Evolutionary conservation across 2,113 vertebrate species (phyloP).

Genomic region (Sylvia atricapilla): DNA sequence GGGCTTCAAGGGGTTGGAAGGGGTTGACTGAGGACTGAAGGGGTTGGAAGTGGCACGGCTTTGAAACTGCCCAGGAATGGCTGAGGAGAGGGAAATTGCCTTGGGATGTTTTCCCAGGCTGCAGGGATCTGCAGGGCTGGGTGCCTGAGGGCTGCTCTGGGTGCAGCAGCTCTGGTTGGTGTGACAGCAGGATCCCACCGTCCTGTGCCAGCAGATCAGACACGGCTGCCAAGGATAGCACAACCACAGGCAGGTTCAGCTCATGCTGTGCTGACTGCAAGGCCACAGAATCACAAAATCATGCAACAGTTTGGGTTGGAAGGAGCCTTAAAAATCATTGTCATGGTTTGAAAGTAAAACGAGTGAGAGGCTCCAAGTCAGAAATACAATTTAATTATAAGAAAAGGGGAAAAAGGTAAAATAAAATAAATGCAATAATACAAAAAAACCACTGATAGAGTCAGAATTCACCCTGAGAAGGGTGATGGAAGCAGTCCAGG

Average conservation of each 20-base stretch:
- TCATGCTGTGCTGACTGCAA: not conserved
- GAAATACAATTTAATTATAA: too few relatives aligned
- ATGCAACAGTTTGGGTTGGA: not conserved
- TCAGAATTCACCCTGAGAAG: too few relatives aligned
- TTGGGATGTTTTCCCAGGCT: not conserved
- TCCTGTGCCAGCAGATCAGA: not conserved
- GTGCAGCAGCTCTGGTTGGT: not conserved
- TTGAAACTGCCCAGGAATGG: not conserved
- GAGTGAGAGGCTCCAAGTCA: too few relatives aligned
- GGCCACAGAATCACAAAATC: not conserved
- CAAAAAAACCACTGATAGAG: too few relatives aligned
- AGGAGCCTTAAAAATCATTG: not conserved
- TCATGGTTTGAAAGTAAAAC: too few relatives aligned
- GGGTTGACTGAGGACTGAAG: not conserved
- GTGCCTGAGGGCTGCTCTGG: not conserved
- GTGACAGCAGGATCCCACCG: not conserved
- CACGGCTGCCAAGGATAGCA: not conserved
- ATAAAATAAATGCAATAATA: too few relatives aligned
- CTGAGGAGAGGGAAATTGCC: not conserved
- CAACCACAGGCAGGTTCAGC: not conserved
- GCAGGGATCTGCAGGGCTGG: not conserved
- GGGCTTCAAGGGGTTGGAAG: not conserved
- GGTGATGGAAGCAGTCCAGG: too few relatives aligned
- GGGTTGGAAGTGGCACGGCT: not conserved
- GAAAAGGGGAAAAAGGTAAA: too few relatives aligned